A percentile compares a stretch with the other conserved stretches of the same genome.
phyloP scores from a whole-genome alignment of 2,888 invertebrate genomes.

The Nemotelus nigrinus region DNA sequence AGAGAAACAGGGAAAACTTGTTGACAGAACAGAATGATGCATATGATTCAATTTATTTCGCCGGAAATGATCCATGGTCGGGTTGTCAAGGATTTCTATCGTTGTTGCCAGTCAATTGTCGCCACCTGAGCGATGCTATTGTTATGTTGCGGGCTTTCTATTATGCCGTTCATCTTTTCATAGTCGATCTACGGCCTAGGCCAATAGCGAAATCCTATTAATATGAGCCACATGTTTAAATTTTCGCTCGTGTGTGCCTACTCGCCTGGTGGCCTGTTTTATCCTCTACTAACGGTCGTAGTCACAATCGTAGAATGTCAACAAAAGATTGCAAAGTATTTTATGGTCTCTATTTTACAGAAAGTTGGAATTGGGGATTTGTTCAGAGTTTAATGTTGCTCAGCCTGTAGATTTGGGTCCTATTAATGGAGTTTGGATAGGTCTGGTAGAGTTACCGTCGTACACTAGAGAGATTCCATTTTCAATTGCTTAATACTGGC shows the following conservation, averaged over 20 bases:
- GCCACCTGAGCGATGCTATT: not conserved
- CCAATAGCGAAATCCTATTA: not conserved
- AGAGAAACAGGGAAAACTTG: conserved; percentile 13
- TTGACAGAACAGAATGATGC: conserved; percentile 33
- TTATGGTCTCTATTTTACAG: conserved; percentile 7
- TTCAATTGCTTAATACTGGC: no score
- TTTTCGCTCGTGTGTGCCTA: no score
- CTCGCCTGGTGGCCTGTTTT: no score
- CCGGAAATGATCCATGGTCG: conserved; percentile 26
- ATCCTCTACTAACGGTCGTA: no score
- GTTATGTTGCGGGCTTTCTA: not conserved
- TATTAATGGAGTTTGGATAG: conserved; percentile 10
- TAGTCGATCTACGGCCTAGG: no score
- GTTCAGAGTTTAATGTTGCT: conserved; percentile 22
- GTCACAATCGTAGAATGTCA: not conserved
- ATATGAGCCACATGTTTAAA: conserved; percentile 3
- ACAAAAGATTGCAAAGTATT: conserved; percentile 17
- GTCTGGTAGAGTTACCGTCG: not conserved
- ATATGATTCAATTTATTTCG: conserved; percentile 36
- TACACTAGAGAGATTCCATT: no score
- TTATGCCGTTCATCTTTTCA: no score
- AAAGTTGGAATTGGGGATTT: conserved; percentile 20
- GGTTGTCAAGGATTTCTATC: conserved; percentile 20
- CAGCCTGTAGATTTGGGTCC: not conserved
- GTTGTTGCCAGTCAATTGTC: conserved; percentile 8